Percentiles rank a stretch among this genome's conserved stretches.
These are phyloP conservation scores for Melieria picta DNA, from an alignment of 2,888 invertebrate genomes.

Conservation along the genomic window DNA sequence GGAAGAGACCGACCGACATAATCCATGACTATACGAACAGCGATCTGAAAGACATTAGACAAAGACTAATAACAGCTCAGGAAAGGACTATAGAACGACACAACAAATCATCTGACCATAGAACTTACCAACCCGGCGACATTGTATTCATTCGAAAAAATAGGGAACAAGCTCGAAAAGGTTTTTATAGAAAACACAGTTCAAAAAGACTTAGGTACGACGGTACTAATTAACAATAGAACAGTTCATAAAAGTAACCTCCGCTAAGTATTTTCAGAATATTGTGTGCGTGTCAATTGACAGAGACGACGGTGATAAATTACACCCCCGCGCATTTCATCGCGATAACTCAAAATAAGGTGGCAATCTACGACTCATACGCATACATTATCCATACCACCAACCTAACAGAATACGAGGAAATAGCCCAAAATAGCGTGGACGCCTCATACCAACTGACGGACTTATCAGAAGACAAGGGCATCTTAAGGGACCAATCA, in stretches of 20 bases:
- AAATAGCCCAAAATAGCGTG: background rate
- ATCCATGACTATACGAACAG: background rate
- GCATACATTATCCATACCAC: too few species aligned
- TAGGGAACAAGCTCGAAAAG: too few species aligned
- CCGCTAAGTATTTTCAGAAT: too few species aligned
- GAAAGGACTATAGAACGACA: background rate
- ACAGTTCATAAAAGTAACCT: too few species aligned
- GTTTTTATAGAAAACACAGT: too few species aligned
- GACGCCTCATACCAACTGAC: background rate
- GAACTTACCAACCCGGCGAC: too few species aligned
- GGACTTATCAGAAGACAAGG: background rate
- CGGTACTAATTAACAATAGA: too few species aligned
- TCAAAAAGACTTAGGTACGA: too few species aligned
- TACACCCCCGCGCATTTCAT: background rate
- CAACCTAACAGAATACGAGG: background rate
- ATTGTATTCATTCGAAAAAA: too few species aligned
- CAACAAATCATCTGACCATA: background rate
- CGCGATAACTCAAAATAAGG: too few species aligned
- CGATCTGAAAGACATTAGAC: background rate
- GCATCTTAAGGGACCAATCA: conserved; percentile 4
- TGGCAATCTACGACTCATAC: too few species aligned
- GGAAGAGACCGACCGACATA: background rate
- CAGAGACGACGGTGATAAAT: background rate
- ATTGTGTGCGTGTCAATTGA: background rate
- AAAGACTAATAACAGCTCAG: background rate